These are phyloP conservation scores for Unio pictorum DNA, from an alignment of 2,888 invertebrate genomes.

Conservation along the genomic window DNA sequence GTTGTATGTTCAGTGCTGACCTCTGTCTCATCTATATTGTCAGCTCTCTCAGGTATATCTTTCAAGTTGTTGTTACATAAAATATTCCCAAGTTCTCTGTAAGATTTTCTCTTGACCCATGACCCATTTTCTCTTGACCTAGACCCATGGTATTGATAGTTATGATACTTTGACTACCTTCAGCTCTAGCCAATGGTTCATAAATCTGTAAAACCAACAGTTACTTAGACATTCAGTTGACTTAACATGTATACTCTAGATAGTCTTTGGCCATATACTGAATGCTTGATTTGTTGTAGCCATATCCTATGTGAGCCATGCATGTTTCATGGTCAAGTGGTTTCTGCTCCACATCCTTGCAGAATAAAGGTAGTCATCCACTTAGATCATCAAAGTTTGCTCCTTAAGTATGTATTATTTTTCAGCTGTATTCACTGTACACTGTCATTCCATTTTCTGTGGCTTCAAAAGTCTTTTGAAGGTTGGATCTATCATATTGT, in stretches of 20 bases:
- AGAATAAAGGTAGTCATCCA: neutral
- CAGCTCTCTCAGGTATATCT: neutral
- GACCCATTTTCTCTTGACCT: conserved; percentile 2
- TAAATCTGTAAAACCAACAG: conserved; percentile 6
- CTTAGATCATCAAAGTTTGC: neutral
- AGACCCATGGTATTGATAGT: conserved; percentile 3
- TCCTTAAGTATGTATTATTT: neutral
- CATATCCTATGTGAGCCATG: conserved; percentile 4
- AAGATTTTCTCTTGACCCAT: conserved; percentile 5
- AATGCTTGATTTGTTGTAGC: conserved; percentile 1
- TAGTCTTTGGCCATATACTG: conserved; percentile 5
- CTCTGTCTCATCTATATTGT: conserved; percentile 13
- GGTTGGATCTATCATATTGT: neutral
- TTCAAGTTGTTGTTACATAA: conserved; percentile 3
- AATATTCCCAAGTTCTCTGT: conserved; percentile 7
- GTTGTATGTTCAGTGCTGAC: neutral
- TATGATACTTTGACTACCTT: conserved; percentile 2
- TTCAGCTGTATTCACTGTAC: neutral
- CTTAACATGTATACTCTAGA: neutral
- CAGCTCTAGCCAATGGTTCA: conserved; percentile 9
- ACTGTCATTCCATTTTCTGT: neutral
- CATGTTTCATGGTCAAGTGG: neutral
- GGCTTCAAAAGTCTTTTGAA: too few relatives aligned
- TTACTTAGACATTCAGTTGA: neutral
- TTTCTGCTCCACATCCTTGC: conserved; percentile 1